A percentile compares a stretch with the other conserved stretches of the same genome.
Conservation (phyloP, 2,888 invertebrate genomes). For the Protodeltote pygarga region DNA sequence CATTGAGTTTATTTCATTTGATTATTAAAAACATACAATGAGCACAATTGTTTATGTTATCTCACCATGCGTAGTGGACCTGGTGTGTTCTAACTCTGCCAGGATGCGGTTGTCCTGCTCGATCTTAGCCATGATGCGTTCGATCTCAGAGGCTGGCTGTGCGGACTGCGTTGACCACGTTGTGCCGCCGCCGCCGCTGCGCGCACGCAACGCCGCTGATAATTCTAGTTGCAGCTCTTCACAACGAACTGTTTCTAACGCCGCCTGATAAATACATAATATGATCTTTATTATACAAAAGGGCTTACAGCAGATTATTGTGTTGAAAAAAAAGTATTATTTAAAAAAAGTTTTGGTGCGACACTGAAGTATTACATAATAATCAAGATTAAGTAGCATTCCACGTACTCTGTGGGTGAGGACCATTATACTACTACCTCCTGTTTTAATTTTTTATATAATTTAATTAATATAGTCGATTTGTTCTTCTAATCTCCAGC, state of each 20-base stretch:
- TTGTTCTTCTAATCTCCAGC: no score
- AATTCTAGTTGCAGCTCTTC: conserved; percentile 96
- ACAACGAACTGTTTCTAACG: conserved; percentile 90
- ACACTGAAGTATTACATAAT: no score
- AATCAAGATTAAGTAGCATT: no score
- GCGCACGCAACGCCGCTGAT: conserved; percentile 89
- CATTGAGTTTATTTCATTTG: no score
- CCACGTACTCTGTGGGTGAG: no score
- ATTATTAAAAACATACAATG: not conserved
- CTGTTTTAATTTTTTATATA: no score
- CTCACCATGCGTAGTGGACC: conserved; percentile 89
- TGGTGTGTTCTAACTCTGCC: conserved; percentile 95
- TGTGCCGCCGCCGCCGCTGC: conserved; percentile 70
- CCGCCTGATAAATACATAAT: conserved; percentile 74
- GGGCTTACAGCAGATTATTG: no score
- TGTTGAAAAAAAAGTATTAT: no score
- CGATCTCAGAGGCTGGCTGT: conserved; percentile 92
- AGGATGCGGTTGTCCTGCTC: conserved; percentile 96
- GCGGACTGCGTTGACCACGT: conserved; percentile 76
- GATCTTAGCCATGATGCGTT: conserved; percentile 97
- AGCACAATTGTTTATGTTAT: not conserved
- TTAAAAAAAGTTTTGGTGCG: no score
- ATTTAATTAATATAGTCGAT: no score
- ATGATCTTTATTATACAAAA: not conserved
- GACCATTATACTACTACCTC: no score